phyloP scores from a whole-genome alignment of 2,888 invertebrate species.

The Stenichneumon culpator region DNA sequence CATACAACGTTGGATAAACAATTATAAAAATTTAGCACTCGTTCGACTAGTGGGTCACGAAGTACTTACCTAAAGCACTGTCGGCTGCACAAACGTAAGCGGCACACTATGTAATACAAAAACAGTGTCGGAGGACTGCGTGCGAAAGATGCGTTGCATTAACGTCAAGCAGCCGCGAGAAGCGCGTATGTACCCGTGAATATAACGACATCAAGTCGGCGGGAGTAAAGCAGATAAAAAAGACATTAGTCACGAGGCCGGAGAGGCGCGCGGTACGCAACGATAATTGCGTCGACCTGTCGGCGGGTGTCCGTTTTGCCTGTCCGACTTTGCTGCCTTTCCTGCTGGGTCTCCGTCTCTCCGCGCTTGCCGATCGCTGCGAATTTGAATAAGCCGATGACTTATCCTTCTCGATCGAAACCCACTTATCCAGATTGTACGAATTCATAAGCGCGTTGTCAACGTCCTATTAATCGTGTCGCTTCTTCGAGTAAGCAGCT shows the following conservation, averaged over 20 bases:
- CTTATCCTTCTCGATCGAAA: conserved; percentile 29
- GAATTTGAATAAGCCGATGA: conserved; percentile 66
- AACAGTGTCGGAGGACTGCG: conserved; percentile 58
- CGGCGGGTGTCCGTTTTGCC: conserved; percentile 39
- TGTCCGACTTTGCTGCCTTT: conserved; percentile 15
- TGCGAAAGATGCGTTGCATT: conserved; percentile 80
- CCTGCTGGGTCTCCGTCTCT: neutral
- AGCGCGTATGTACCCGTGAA: conserved; percentile 51
- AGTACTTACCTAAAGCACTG: neutral
- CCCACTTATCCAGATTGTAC: neutral
- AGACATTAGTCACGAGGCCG: conserved; percentile 83
- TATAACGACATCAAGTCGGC: conserved; percentile 79
- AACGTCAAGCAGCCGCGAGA: conserved; percentile 73
- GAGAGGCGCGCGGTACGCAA: conserved; percentile 49
- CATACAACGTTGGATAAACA: neutral
- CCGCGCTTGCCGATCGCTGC: conserved; percentile 49
- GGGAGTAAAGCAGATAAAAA: conserved; percentile 81
- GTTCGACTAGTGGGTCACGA: no score
- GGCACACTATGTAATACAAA: conserved; percentile 35
- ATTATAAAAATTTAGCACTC: no score
- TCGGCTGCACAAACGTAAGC: neutral
- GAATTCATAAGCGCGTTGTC: conserved; percentile 41
- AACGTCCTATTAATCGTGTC: conserved; percentile 47
- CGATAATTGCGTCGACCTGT: conserved; percentile 80
- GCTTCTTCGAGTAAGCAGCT: neutral